phyloP scores from a whole-genome alignment of 2,113 vertebrate genomes.

The Mungos mungo region DNA sequence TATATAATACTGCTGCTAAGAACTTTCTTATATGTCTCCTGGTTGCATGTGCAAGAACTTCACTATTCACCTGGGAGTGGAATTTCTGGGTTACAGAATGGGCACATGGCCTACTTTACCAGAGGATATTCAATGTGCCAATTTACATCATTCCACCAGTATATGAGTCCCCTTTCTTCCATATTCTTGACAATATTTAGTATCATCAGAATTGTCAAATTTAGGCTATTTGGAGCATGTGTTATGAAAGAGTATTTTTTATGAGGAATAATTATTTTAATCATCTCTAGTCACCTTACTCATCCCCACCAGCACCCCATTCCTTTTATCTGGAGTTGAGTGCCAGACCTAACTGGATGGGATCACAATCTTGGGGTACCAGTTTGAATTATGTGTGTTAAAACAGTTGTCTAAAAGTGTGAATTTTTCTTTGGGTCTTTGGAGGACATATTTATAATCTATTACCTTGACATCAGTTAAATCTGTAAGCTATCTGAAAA shows the following conservation, averaged over 20 bases:
- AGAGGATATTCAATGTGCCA: not conserved
- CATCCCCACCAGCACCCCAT: not conserved
- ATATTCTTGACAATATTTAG: not conserved
- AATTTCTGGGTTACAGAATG: not conserved
- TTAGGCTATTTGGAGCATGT: not conserved
- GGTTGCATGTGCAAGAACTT: not conserved
- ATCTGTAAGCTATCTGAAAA: not conserved
- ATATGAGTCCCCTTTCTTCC: not conserved
- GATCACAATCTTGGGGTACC: not conserved
- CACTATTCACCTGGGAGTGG: not conserved
- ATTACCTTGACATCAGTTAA: slow-evolving; percentile 6
- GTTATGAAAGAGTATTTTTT: not conserved
- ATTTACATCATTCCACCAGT: not conserved
- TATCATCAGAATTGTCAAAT: not conserved
- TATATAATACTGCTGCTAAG: not conserved
- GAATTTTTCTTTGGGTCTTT: slow-evolving; percentile 17
- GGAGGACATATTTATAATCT: not conserved
- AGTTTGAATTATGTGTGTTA: not conserved
- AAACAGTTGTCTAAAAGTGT: not conserved
- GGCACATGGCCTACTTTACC: not conserved
- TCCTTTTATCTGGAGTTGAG: not conserved
- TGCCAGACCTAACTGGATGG: not conserved
- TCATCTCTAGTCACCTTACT: not conserved
- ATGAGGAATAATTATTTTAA: not conserved
- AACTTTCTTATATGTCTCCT: not conserved